Base-by-base conservation (phyloP, 2,888 invertebrate species). In the Apomyelois bistriatella region DNA sequence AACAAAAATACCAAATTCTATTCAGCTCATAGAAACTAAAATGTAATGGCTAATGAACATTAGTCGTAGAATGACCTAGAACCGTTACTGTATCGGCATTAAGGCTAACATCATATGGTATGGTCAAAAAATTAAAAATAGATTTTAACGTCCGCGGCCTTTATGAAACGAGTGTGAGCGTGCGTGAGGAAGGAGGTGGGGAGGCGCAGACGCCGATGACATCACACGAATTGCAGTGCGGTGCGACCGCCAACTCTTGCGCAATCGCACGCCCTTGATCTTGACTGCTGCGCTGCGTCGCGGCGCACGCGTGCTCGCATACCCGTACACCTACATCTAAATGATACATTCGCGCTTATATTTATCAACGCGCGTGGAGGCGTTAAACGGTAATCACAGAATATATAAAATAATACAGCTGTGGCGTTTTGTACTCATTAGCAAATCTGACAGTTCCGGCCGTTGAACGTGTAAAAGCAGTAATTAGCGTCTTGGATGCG, bases 271-370 rank as follows among this genome's bases (percentile, higher is more conserved):
- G 90, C 85, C 90, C 90, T 90, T 90, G 90, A 90, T 90, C 90
- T 90, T 90, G 90, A 90, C 90, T 90, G 90, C 90, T 90, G 90
- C 88, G 89, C 90, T 90, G 90, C 88, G 89, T 83, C 83, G 85
- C 81, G 82, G 79, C 81, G 81, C 77, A 82, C 84, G 85, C 87
- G 85, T 82, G 79, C 79, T 79, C 82, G 76, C 82, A 74, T 80
- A 79, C 82, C 75, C 82, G 74, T 65, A 70, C 76, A 73, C 74
- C 72, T 72, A 79, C 76, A 73, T 74, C 72, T 74, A 74, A 74
- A 76, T 79, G 75, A 67, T 76, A 76, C 68, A 76, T 66, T 70
- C 77, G 70, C 73, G 73, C 74, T 82, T 87, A 85, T 85, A 86
- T 86, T 85, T 85, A 86, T 82, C 82, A 76, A 69, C 67, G 80